A percentile compares a stretch with the other conserved stretches of the same genome.
These are phyloP conservation scores for Aromia moschata DNA, from an alignment of 2,888 invertebrate species.

Conservation along the genomic window DNA sequence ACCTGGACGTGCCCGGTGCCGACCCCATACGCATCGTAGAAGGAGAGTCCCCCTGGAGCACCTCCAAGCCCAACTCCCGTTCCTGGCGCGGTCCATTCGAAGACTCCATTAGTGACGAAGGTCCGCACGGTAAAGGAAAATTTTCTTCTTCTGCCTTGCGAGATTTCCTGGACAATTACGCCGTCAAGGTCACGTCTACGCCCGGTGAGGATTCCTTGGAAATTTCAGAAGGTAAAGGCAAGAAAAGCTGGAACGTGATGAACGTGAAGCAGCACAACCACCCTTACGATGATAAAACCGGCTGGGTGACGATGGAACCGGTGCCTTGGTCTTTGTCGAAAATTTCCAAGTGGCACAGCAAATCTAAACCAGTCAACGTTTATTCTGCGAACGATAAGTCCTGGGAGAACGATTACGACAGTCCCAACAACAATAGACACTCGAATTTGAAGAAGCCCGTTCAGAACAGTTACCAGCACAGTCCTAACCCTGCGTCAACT, in stretches of 20 bases:
- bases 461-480: conserved; percentile 25
- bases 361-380: conserved; percentile 61
- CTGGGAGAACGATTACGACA: conserved; percentile 48
- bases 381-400: conserved; percentile 55
- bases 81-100: conserved; percentile 25
- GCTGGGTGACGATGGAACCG: conserved; percentile 81
- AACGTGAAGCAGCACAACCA: conserved; percentile 65
- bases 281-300: conserved; percentile 75
- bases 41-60: conserved; percentile 57
- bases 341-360: conserved; percentile 80
- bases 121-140: conserved; percentile 47
- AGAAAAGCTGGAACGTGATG: conserved; percentile 65
- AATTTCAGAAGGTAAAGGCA: conserved; percentile 59
- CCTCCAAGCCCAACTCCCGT: conserved; percentile 14
- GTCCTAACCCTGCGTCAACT: conserved; percentile 40
- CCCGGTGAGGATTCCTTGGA: conserved; percentile 10
- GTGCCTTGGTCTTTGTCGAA: conserved; percentile 84
- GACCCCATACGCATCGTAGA: conserved; percentile 69
- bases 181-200: conserved; percentile 56
- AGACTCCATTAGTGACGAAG: conserved; percentile 54
- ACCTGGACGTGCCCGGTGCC: conserved; percentile 68
- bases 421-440: conserved; percentile 4
- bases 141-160: conserved; percentile 62
- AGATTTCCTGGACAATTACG: conserved; percentile 70
- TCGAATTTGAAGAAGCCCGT: conserved; percentile 24